A percentile compares a stretch with the other conserved stretches of the same genome.
phyloP scores from a whole-genome alignment of 2,888 invertebrate genomes.

The Nymphalis c-album region DNA sequence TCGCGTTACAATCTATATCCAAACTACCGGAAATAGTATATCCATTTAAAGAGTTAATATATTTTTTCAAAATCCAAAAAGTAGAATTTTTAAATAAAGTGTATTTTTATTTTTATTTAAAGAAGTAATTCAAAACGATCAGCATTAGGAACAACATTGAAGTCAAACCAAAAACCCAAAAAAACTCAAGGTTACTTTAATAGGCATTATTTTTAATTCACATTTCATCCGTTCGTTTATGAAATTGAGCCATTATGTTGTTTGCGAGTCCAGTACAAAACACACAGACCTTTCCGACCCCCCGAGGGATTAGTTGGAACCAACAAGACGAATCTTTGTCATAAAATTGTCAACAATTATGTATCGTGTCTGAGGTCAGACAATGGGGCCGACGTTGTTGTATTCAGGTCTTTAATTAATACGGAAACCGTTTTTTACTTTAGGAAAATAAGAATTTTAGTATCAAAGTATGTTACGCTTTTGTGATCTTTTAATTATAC shows the following conservation, averaged over 20 bases:
- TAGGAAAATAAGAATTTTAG: neutral
- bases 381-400: neutral
- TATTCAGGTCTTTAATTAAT: neutral
- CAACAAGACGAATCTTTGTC: constrained; percentile 27
- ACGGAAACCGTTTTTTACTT: neutral
- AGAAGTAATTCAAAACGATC: no score
- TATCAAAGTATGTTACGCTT: neutral
- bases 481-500: no score
- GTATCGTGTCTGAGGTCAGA: constrained; percentile 15
- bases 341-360: constrained; percentile 34
- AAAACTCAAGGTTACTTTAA: neutral
- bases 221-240: constrained; percentile 5
- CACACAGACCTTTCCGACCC: constrained; percentile 16
- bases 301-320: constrained; percentile 24
- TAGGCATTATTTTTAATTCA: constrained; percentile 9
- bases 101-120: no score
- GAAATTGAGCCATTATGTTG: constrained; percentile 21
- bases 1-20: no score
- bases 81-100: no score
- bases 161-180: no score
- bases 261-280: constrained; percentile 14
- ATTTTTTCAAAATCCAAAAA: no score
- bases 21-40: no score
- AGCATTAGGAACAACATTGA: neutral
- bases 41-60: no score